A percentile compares a stretch with the other conserved stretches of the same genome.
Evolutionary conservation across 2,888 invertebrate genomes (phyloP).

Genomic region (Elegia similella): DNA sequence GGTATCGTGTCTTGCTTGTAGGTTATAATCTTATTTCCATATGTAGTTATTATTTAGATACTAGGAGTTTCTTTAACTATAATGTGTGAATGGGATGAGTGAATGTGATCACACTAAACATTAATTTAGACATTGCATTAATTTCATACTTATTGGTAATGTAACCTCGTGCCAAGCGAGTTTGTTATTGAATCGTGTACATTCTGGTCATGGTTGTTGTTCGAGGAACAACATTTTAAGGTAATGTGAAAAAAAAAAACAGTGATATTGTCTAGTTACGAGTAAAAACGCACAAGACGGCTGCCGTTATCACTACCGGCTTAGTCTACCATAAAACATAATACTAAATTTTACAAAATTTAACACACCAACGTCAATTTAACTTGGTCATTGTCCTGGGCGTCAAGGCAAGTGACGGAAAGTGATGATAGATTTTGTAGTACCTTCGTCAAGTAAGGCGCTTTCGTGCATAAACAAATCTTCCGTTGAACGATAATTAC

Average conservation of each 20-base stretch:
- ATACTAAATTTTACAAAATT: not conserved
- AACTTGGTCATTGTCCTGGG: not conserved
- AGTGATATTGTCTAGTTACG: slow-evolving; percentile 44
- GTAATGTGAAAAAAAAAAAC: slow-evolving; percentile 56
- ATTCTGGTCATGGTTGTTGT: slow-evolving; percentile 76
- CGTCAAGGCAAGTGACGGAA: not conserved
- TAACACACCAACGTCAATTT: slow-evolving; percentile 14
- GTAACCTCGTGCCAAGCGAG: slow-evolving; percentile 57
- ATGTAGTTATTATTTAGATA: slow-evolving; percentile 62
- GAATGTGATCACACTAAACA: slow-evolving; percentile 68
- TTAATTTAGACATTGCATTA: slow-evolving; percentile 63
- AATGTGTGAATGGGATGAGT: slow-evolving; percentile 64
- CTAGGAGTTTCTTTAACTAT: slow-evolving; percentile 62
- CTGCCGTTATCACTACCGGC: slow-evolving; percentile 31
- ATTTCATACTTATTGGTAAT: slow-evolving; percentile 52
- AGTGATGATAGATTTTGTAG: not conserved
- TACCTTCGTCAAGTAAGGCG: too few relatives aligned
- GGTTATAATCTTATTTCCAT: slow-evolving; percentile 59
- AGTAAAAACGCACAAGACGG: slow-evolving; percentile 37
- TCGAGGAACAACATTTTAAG: slow-evolving; percentile 51
- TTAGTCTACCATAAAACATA: slow-evolving; percentile 25
- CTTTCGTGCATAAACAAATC: too few relatives aligned
- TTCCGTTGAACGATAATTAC: too few relatives aligned
- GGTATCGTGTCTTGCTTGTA: slow-evolving; percentile 61
- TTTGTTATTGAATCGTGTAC: slow-evolving; percentile 68